Percentiles rank a stretch among this genome's conserved stretches.
phyloP scores from a whole-genome alignment of 1,140 invertebrate genomes.

The Pemphigus obesinymphae region DNA sequence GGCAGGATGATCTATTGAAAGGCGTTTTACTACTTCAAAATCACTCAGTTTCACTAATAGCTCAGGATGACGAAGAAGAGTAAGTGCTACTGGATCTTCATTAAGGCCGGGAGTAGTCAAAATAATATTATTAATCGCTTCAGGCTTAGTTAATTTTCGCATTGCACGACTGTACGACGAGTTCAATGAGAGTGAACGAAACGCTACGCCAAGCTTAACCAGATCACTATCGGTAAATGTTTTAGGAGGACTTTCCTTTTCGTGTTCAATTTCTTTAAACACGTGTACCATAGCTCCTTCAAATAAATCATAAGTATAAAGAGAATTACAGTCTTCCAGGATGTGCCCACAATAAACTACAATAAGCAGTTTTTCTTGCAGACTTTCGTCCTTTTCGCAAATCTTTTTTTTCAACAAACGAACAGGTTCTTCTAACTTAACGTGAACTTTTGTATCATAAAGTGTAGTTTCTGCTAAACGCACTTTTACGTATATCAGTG shows the following conservation, averaged over 20 bases:
- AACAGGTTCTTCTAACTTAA: not conserved
- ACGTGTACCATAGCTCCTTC: constrained; percentile 23
- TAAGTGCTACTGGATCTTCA: constrained; percentile 56
- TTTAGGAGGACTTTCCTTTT: not conserved
- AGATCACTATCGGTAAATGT: not conserved
- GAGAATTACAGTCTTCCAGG: not conserved
- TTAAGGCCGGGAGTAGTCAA: constrained; percentile 53
- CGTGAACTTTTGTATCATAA: not conserved
- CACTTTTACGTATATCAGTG: not conserved
- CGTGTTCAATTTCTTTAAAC: not conserved
- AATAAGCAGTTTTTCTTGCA: not conserved
- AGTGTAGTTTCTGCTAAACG: not conserved
- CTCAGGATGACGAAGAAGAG: constrained; percentile 58
- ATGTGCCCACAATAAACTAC: not conserved
- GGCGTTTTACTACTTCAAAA: constrained; percentile 53
- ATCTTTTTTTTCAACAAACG: not conserved
- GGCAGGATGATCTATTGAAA: constrained; percentile 54
- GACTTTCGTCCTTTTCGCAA: not conserved
- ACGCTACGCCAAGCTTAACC: not conserved
- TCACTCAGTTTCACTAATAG: constrained; percentile 56
- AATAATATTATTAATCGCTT: constrained; percentile 57
- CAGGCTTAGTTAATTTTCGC: constrained; percentile 54
- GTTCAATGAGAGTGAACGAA: constrained; percentile 9
- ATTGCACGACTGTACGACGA: not conserved
- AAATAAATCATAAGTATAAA: not conserved